These are phyloP conservation scores for Eulimnadia texana DNA, from an alignment of 1,140 invertebrate species.

Conservation along the genomic window DNA sequence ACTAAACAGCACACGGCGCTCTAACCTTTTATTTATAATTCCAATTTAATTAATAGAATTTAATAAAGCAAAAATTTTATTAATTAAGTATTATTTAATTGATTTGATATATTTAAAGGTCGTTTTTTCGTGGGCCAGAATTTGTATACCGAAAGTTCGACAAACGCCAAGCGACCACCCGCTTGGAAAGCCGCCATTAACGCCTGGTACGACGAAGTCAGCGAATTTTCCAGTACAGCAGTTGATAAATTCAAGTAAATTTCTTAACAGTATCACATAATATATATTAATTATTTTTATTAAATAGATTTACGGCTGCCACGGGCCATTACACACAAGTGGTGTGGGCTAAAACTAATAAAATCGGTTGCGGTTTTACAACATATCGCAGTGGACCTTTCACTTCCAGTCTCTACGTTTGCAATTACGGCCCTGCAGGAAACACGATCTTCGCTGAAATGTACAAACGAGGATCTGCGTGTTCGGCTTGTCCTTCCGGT, in stretches of 20 bases:
- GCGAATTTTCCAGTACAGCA: not conserved
- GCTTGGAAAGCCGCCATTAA: not conserved
- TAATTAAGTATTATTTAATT: too few relatives aligned
- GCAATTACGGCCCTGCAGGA: conserved; percentile 15
- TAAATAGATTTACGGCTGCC: not conserved
- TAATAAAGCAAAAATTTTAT: too few relatives aligned
- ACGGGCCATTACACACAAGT: conserved; percentile 18
- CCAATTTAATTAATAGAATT: too few relatives aligned
- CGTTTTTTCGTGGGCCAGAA: conserved; percentile 11
- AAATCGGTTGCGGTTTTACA: conserved; percentile 12
- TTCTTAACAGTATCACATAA: not conserved
- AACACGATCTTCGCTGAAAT: not conserved
- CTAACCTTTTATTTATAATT: too few relatives aligned
- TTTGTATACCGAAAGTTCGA: not conserved
- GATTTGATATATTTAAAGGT: too few relatives aligned
- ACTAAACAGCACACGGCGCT: too few relatives aligned
- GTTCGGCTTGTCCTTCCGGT: conserved; percentile 1
- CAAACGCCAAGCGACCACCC: not conserved
- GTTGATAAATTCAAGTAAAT: not conserved
- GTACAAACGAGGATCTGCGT: not conserved
- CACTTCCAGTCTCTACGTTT: conserved; percentile 4
- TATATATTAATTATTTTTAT: not conserved
- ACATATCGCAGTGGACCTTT: conserved; percentile 5
- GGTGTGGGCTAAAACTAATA: conserved; percentile 11
- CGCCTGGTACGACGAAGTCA: conserved; percentile 12